Base-by-base conservation (phyloP, 2,797 vertebrate genomes). In the Spheniscus humboldti region DNA sequence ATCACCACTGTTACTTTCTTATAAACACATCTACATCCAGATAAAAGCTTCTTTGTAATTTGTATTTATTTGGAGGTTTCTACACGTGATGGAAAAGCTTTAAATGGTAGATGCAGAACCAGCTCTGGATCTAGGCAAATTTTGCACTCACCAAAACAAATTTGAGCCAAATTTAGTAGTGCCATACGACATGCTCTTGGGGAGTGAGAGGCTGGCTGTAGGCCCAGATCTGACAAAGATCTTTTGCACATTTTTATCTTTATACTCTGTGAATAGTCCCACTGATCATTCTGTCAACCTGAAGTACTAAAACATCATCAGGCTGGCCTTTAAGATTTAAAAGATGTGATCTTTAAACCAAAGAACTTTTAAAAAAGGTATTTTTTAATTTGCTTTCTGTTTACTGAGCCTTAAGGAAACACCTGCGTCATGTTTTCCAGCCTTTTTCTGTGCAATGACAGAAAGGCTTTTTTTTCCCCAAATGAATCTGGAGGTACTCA, bases 211-310 rank as follows among this genome's bases (percentile, higher is more conserved):
- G 37, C 60, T 97, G 96, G 92, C 94, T 83, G 56, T 11, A 67
- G 92, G 93, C 93, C 92, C 94, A 92, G 90, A 90, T 91, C 85
- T 94, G 90, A 91, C 90, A 96, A 88, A 90, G 88, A 92, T 95
- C 94, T 96, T 95, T 79, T 83, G 86, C 94, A 95, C 85, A 80
- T 93, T 95, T 95, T 96, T 91, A 92, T 92, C 94, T 96, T 95
- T 75, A 75, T 81, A 33, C 48, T 75, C 83, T 92, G 35, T 95
- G 86, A 97, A 94, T 88, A 91, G 95, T 88, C 57, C 91, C 91
- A 93, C 52, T 95, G 88, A 96, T 93, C 31, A 5, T 78, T 83
- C 93, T 77, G 82, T 88, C 90, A 92, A 22, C 48, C 45, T 83
- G 79, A 93, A 90, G 57, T 85, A 82, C 76, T 76, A 66, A 94